These are phyloP conservation scores for Neoniphon sammara DNA, from an alignment of 2,797 vertebrate genomes.

Conservation along the genomic window DNA sequence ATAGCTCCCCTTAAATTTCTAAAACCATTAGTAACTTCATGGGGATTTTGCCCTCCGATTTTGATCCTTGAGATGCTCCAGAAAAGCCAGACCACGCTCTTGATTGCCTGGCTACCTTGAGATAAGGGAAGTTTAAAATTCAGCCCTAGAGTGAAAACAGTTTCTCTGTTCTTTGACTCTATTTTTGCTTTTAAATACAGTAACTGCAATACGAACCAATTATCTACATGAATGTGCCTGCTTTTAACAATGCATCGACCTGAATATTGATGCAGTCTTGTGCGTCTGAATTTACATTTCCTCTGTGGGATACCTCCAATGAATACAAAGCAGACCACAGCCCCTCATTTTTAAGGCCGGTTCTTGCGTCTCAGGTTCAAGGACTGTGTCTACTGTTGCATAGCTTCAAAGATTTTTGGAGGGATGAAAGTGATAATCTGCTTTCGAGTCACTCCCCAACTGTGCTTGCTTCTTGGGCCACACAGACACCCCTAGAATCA, in stretches of 20 bases:
- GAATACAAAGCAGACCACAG: conserved; percentile 69
- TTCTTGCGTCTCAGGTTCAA: conserved; percentile 69
- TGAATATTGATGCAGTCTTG: conserved; percentile 72
- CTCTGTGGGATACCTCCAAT: conserved; percentile 30
- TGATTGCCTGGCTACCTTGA: conserved; percentile 73
- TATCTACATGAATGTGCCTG: conserved; percentile 68
- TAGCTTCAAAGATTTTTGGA: conserved; percentile 71
- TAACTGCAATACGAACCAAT: conserved; percentile 70
- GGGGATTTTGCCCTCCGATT: conserved; percentile 68
- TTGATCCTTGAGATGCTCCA: conserved; percentile 65
- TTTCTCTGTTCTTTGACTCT: conserved; percentile 41
- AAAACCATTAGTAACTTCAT: conserved; percentile 76
- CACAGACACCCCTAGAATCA: conserved; percentile 62
- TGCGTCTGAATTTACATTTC: conserved; percentile 66
- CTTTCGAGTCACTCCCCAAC: conserved; percentile 74
- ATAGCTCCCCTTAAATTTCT: conserved; percentile 60
- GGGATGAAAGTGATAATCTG: conserved; percentile 78
- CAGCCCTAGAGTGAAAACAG: conserved; percentile 46
- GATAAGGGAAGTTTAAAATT: conserved; percentile 73
- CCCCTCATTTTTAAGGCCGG: conserved; percentile 50
- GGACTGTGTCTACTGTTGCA: conserved; percentile 73
- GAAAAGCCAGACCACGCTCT: conserved; percentile 46
- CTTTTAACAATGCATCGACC: conserved; percentile 63
- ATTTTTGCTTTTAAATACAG: conserved; percentile 68
- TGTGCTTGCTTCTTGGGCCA: conserved; percentile 64